Evolutionary conservation across 2,113 vertebrate genomes (phyloP).

Genomic region (Protomyctophum bolini): DNA sequence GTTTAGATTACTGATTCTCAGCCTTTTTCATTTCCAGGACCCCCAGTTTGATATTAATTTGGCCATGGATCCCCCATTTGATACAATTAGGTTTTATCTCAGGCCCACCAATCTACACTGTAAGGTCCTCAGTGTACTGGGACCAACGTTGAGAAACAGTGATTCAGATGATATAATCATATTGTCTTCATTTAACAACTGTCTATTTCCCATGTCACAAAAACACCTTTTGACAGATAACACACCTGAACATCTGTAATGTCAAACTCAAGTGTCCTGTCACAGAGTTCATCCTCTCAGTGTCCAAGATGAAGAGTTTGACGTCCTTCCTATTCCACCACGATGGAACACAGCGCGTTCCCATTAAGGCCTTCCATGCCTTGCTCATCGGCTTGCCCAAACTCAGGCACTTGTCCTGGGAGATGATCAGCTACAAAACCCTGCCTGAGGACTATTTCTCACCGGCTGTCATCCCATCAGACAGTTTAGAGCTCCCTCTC

Average conservation of each 20-base stretch:
- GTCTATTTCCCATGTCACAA: too few relatives aligned
- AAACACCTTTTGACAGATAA: conserved; percentile 20
- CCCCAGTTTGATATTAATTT: too few relatives aligned
- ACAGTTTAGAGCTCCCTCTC: conserved; percentile 24
- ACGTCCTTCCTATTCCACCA: conserved; percentile 49
- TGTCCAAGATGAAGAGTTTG: conserved; percentile 40
- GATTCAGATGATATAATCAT: too few relatives aligned
- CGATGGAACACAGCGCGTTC: conserved; percentile 29
- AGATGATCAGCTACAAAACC: conserved; percentile 54
- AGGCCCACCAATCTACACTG: too few relatives aligned
- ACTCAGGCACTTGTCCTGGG: conserved; percentile 52
- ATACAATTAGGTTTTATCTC: too few relatives aligned
- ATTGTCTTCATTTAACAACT: too few relatives aligned
- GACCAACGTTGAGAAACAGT: too few relatives aligned
- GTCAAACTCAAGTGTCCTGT: conserved; percentile 36
- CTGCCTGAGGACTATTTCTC: conserved; percentile 53
- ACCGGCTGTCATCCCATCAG: conserved; percentile 1
- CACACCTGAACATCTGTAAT: conserved; percentile 41
- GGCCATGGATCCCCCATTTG: too few relatives aligned
- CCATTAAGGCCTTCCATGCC: not conserved
- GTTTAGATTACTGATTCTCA: too few relatives aligned
- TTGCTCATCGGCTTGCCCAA: conserved; percentile 20
- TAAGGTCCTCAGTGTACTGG: not conserved
- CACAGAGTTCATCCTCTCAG: conserved; percentile 24
- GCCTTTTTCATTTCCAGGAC: too few relatives aligned